Evolutionary conservation across 2,113 vertebrate genomes (phyloP).

Genomic region (Malaclemys terrapin): DNA sequence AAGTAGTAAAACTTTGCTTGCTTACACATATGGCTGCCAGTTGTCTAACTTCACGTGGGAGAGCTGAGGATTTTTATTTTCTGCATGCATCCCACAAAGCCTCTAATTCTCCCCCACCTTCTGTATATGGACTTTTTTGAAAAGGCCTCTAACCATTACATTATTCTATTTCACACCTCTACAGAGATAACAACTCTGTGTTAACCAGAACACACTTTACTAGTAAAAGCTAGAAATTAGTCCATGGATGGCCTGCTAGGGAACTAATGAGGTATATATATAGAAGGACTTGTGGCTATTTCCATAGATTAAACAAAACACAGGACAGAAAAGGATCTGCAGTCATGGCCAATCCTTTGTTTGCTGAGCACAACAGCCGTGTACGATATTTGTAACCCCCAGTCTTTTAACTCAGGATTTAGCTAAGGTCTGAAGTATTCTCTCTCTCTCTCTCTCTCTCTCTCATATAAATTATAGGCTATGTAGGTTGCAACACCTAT

Average conservation of each 20-base stretch:
- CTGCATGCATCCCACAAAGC: not conserved
- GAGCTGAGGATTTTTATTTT: conserved; percentile 2
- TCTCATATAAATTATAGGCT: not conserved
- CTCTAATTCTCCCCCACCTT: not conserved
- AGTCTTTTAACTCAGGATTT: accelerated
- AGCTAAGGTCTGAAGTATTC: not conserved
- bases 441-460: not conserved
- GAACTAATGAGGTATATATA: accelerated
- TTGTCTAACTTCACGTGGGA: not conserved
- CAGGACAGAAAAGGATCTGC: not conserved
- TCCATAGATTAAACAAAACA: not conserved
- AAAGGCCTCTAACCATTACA: not conserved
- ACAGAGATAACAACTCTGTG: not conserved
- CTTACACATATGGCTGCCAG: conserved; percentile 53
- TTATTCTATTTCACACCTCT: not conserved
- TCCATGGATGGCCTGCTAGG: not conserved
- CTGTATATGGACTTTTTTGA: not conserved
- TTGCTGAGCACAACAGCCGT: not conserved
- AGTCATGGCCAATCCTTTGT: not conserved
- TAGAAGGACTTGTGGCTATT: accelerated
- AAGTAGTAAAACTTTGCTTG: conserved; percentile 72
- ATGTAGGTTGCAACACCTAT: not conserved
- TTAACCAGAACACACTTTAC: not conserved
- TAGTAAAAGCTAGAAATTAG: not conserved
- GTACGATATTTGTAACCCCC: not conserved